Base-by-base conservation (phyloP, 53 echinoderm and acorn worm genomes). In the Temnopleurus reevesii region DNA sequence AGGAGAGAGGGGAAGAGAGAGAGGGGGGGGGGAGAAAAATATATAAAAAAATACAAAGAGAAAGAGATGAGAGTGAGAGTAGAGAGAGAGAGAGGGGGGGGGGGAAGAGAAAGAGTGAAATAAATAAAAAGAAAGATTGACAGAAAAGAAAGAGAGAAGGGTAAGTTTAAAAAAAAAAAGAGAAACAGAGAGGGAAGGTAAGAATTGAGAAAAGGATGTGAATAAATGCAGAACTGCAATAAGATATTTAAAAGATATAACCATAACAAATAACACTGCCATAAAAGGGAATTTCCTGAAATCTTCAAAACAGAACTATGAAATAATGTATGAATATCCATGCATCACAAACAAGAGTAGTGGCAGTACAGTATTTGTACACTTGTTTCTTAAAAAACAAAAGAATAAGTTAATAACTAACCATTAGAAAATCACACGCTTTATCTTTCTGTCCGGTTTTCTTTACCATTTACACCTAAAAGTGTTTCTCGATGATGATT, bases 381-480 rank as follows among this genome's bases (percentile, higher is more conserved):
- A 71, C 19, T n/a, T 41, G 21, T 36, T 71, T 41, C n/a, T 43
- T 17, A 12, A 38, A 17, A 34, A 12, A 63, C n/a, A 41, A 21
- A 12, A 19, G n/a, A 71, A 19, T 2, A 29, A 49, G 80, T 80
- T 80, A 80, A 80, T 80, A 51, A 5, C 51, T 80, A 49, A 80
- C 80, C 27, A 8, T 1, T 28, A 17, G 43, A 80, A 80, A 80
- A 71, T 71, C 71, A 71, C 71, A 71, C n/a, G 38, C 41, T 71
- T 71, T 71, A 71, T 71, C 41, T 38, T 71, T 41, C 71, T 41
- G 5, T 38, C 38, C 71, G 27, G 21, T 43, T 71, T 71, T 66
- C 13, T n/a, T 77, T 49, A 8, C 49, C 79, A 79, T 79, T 79
- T 79, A 79, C 79, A 79, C 49, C 71, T 71, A 31, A 71, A 71